Evolutionary conservation across 2,113 vertebrate species (phyloP).

Genomic region (Cololabis saira): DNA sequence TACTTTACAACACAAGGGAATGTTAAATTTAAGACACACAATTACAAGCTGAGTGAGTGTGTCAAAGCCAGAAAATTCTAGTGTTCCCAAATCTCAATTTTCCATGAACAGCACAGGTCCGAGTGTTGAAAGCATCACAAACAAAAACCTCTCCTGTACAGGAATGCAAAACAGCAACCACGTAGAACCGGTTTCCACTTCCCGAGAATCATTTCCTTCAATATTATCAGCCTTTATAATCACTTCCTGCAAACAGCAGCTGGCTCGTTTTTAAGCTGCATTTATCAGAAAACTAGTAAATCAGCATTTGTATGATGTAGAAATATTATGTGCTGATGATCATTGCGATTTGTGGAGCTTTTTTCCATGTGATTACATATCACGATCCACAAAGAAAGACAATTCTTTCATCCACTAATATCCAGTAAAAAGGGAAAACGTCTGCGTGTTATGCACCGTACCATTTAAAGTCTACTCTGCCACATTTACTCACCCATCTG

Average conservation of each 20-base stretch:
- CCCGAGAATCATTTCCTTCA: constrained; percentile 13
- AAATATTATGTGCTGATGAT: no score
- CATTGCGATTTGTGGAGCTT: no score
- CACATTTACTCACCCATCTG: constrained; percentile 39
- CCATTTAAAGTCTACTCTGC: background rate
- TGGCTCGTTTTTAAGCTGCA: background rate
- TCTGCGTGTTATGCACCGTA: background rate
- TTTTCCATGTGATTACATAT: no score
- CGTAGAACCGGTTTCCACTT: constrained; percentile 2
- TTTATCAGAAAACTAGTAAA: no score
- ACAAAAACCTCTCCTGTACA: background rate
- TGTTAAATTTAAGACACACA: background rate
- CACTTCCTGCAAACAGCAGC: constrained; percentile 21
- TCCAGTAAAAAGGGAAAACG: no score
- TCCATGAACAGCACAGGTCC: background rate
- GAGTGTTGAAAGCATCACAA: background rate
- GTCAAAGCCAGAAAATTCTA: background rate
- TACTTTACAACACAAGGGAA: no score
- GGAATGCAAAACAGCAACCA: background rate
- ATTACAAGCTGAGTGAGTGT: background rate
- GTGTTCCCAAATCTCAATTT: background rate
- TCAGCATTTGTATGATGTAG: no score
- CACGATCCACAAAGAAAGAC: no score
- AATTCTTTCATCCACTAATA: no score
- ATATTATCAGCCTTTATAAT: constrained; percentile 22